Conservation (phyloP, 1,140 invertebrate species). For the Cydia pomonella region DNA sequence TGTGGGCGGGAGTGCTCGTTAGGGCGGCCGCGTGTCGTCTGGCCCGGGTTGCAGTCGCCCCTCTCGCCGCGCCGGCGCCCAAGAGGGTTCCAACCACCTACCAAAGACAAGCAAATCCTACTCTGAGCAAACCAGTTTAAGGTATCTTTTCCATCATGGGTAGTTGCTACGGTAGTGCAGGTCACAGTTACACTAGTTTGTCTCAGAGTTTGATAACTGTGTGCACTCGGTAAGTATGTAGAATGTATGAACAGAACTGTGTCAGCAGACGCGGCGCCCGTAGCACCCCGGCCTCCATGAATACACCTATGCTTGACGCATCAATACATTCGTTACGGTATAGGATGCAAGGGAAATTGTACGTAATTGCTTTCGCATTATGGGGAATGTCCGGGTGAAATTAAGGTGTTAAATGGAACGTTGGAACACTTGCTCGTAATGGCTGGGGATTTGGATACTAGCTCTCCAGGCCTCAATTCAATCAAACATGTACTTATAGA, state of each 20-base stretch:
- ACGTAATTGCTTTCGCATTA: conserved; percentile 41
- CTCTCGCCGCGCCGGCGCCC: conserved; percentile 74
- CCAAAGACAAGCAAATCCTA: background rate
- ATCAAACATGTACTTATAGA: too few relatives aligned
- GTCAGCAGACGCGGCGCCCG: conserved; percentile 67
- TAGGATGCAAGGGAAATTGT: conserved; percentile 49
- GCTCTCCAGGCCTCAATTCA: background rate
- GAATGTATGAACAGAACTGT: conserved; percentile 53
- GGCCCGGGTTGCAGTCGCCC: conserved; percentile 69
- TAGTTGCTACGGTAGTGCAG: background rate
- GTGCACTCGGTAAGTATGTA: background rate
- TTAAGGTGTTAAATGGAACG: background rate
- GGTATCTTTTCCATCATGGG: background rate
- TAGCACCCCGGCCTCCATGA: conserved; percentile 65
- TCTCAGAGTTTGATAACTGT: background rate
- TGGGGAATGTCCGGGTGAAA: conserved; percentile 19
- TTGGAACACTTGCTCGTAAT: background rate
- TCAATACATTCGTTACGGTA: conserved; percentile 68
- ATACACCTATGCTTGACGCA: conserved; percentile 69
- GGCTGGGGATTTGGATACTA: background rate
- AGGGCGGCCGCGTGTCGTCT: conserved; percentile 71
- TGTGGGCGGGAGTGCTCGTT: conserved; percentile 58
- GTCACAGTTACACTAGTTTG: background rate
- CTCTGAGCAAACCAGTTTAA: background rate
- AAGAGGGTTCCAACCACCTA: conserved; percentile 3